Evolutionary conservation across 2,797 vertebrate species (phyloP).

Genomic region (Spinibarbus caldwelli): DNA sequence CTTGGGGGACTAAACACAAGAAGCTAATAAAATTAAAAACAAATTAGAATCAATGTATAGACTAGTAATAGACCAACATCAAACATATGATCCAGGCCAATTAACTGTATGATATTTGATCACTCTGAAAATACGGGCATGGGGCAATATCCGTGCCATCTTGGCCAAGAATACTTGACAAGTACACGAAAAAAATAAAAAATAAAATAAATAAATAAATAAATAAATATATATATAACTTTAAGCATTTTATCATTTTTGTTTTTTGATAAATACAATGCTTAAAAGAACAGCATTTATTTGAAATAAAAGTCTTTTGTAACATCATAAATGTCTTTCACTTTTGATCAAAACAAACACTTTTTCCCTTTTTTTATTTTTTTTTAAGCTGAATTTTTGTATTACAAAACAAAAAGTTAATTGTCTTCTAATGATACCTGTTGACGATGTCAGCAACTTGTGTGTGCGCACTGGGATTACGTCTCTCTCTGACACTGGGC

Average conservation of each 20-base stretch:
- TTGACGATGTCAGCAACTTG: constrained; percentile 81
- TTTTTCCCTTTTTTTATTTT: no score
- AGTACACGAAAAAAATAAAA: no score
- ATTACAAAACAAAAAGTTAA: neutral
- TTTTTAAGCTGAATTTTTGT: no score
- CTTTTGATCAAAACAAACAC: no score
- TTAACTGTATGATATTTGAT: neutral
- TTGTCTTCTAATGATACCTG: constrained; percentile 72
- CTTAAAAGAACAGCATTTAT: no score
- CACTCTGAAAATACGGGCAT: neutral
- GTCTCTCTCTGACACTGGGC: constrained; percentile 11
- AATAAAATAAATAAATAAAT: no score
- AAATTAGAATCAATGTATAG: neutral
- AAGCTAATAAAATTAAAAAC: constrained; percentile 77
- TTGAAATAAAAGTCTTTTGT: no score
- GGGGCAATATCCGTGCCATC: neutral
- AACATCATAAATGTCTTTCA: no score
- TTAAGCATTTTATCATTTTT: no score
- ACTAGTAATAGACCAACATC: neutral
- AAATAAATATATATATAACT: no score
- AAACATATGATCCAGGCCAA: no score
- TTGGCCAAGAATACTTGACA: neutral
- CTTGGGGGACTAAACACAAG: constrained; percentile 89
- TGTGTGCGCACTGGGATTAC: constrained; percentile 54
- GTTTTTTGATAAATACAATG: no score